Conservation (phyloP, 64 coral and sea anemone species). For the Acropora tenuis region DNA sequence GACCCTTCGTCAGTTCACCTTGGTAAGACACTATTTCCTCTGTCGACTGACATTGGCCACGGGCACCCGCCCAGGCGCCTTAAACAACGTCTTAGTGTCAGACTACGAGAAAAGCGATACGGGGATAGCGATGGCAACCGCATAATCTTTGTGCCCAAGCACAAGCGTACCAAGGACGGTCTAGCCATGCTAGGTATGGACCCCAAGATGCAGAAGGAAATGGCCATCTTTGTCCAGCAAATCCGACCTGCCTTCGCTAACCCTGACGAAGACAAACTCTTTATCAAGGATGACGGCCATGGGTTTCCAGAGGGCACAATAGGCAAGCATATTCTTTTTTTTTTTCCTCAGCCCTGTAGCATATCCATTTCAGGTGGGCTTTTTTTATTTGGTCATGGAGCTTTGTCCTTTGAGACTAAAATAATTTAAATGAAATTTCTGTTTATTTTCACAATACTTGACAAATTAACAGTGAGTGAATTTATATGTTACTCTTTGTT, state of each 20-base stretch:
- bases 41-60: background rate
- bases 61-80: background rate
- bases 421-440: too few relatives aligned
- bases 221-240: background rate
- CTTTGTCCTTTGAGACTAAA: too few relatives aligned
- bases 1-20: background rate
- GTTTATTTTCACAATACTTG: too few relatives aligned
- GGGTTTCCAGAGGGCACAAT: background rate
- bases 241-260: background rate
- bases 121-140: background rate
- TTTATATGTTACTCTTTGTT: too few relatives aligned
- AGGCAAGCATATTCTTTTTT: background rate
- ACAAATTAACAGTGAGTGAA: too few relatives aligned
- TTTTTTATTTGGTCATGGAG: too few relatives aligned
- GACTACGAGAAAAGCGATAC: background rate
- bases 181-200: constrained; percentile 32
- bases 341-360: too few relatives aligned
- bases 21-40: background rate
- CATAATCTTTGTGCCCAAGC: constrained; percentile 5
- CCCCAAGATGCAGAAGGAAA: background rate
- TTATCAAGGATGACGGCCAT: background rate
- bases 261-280: background rate
- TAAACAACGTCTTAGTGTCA: background rate
- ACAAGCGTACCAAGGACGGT: constrained; percentile 17
- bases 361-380: too few relatives aligned